Evolutionary conservation across 2,797 vertebrate species (phyloP), one percentile per base, ranked within the genome.

Genomic region (Danio albolineatus): DNA sequence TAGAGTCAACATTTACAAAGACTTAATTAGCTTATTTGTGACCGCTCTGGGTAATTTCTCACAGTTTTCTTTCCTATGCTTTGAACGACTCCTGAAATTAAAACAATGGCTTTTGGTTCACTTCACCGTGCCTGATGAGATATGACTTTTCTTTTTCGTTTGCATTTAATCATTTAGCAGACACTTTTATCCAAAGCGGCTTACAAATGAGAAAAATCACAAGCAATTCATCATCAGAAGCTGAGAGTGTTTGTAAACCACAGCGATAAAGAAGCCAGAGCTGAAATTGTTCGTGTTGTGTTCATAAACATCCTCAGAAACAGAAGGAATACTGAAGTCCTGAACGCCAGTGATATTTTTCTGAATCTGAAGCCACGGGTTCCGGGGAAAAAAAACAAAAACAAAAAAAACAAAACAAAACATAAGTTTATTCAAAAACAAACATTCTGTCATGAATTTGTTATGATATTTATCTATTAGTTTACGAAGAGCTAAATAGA

Each of bases 31-130:
- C 3, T 69, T 51, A 69, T 69, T 69, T 17, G 38, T 12, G 46
- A 21, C 16, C 59, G 28, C 54, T 49, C 46, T 3, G 57, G 56
- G 73, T 77, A 53, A 75, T 85, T 81, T 76, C 82, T 83, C 59
- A 83, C 43, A 67, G 65, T 79, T 81, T 82, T 83, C 72, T 80
- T 80, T 86, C 79, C 78, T 76, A 82, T 82, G 83, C 72, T 83
- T 86, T 83, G 67, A 76, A 79, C 62, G 61, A 49, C 75, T 79
- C 78, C 19, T 51, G 82, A 83, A 84, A 85, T 81, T 65, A 83
- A 84, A 84, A 81, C 76, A 83, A 73, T 77, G 39, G 74, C 83
- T 83, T 84, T 76, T 51, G 67, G 67, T 61, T 67, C 78, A 80
- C 64, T 79, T 59, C 49, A 73, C 53, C 72, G 43, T 84, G 71